Evolutionary conservation across 1,140 invertebrate genomes (phyloP).

Genomic region (Drosophila erecta): DNA sequence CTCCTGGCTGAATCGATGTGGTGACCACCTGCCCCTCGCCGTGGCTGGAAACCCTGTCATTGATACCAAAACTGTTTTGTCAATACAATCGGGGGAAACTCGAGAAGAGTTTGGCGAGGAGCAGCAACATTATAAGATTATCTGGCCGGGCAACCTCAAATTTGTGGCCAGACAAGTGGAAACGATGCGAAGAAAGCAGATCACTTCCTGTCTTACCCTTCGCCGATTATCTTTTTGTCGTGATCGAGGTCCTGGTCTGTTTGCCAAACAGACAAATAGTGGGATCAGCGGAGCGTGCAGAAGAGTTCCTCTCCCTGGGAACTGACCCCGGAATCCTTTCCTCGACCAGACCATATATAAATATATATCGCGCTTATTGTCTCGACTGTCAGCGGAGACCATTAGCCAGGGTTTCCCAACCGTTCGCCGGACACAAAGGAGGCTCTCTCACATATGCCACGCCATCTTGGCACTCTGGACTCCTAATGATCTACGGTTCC

Average conservation of each 20-base stretch:
- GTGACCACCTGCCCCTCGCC: constrained; percentile 16
- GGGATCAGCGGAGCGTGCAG: constrained; percentile 46
- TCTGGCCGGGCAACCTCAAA: constrained; percentile 51
- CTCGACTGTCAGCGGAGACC: constrained; percentile 43
- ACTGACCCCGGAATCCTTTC: constrained; percentile 11
- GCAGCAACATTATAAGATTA: constrained; percentile 69
- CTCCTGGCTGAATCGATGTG: constrained; percentile 18
- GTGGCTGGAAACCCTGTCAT: constrained; percentile 1
- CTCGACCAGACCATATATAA: constrained; percentile 1
- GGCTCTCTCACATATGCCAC: constrained; percentile 41
- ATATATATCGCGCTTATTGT: constrained; percentile 28
- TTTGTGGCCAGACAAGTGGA: constrained; percentile 77
- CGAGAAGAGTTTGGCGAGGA: constrained; percentile 23
- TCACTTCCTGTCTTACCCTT: constrained; percentile 44
- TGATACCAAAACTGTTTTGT: constrained; percentile 39
- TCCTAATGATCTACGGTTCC: constrained; percentile 76
- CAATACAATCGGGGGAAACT: constrained; percentile 53
- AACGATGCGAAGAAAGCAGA: constrained; percentile 36
- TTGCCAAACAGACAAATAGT: constrained; percentile 51
- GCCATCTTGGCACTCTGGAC: constrained; percentile 7
- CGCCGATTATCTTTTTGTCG: constrained; percentile 65
- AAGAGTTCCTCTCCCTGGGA: constrained; percentile 55
- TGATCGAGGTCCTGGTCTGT: constrained; percentile 41
- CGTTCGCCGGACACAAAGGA: constrained; percentile 36
- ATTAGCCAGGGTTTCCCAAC: constrained; percentile 57